phyloP scores from a whole-genome alignment of 2,888 invertebrate species.

The Subacronicta megacephala region DNA sequence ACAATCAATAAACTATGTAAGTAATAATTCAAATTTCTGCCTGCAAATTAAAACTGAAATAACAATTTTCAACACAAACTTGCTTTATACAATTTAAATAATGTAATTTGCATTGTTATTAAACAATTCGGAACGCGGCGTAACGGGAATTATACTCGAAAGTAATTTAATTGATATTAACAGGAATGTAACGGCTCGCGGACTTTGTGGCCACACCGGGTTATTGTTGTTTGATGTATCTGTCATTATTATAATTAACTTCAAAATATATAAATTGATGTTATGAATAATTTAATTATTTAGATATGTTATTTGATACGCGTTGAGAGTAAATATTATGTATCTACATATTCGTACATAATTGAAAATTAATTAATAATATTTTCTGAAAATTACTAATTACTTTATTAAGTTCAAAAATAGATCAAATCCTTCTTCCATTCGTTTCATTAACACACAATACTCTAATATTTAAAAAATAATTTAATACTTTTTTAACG shows the following conservation, averaged over 20 bases:
- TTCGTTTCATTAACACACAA: too few relatives aligned
- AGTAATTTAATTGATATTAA: conserved; percentile 55
- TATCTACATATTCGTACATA: too few relatives aligned
- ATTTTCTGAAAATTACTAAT: too few relatives aligned
- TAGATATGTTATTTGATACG: too few relatives aligned
- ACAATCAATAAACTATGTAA: conserved; percentile 44
- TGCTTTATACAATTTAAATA: conserved; percentile 42
- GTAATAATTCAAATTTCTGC: conserved; percentile 35
- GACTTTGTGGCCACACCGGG: conserved; percentile 29
- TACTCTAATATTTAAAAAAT: too few relatives aligned
- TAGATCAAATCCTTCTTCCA: too few relatives aligned
- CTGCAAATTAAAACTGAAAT: conserved; percentile 38
- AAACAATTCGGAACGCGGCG: conserved; percentile 58
- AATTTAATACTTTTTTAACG: too few relatives aligned
- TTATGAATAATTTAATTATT: too few relatives aligned
- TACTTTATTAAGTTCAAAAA: too few relatives aligned
- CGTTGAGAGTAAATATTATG: too few relatives aligned
- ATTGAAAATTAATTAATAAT: too few relatives aligned
- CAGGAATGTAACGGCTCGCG: conserved; percentile 42
- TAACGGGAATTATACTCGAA: conserved; percentile 53
- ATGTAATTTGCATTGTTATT: conserved; percentile 53
- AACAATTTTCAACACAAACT: conserved; percentile 43
- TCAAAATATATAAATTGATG: background rate
- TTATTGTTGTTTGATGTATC: conserved; percentile 5
- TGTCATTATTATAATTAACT: conserved; percentile 16